Evolutionary conservation across 2,113 vertebrate genomes (phyloP), one percentile per base, ranked within the genome.

Genomic region (Corythornis cristatus): DNA sequence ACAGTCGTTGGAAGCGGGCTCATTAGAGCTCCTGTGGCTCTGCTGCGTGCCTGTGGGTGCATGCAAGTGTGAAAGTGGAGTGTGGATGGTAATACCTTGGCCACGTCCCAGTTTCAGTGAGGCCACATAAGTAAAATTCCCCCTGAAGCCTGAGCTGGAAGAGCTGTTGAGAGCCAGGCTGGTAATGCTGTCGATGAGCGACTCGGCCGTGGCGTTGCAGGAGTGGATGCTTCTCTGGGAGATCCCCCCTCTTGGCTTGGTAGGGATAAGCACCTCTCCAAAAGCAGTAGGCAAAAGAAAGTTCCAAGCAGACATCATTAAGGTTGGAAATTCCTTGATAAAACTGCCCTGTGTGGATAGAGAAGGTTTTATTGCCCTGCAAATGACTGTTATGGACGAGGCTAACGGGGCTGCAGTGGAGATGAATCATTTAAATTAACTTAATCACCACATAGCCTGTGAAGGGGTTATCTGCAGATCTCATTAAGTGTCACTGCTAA

Each of bases 361-460:
- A 91, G 79, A 84, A 60, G 66, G 75, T 71, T 90, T 91, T 89
- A 90, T 84, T 77, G 89, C 90, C 35, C 8, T 87, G 89, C 64
- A 79, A 93, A 92, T 82, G 46, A 42, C 29, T 67, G 21, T 68
- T 54, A 61, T 12, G 64, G 61, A 62, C 56, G 66, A 90, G 65
- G 64, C 85, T 77, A 88, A 28, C 37, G 15, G 88, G 76, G 35
- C 83, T 95, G 92, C 64, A 21, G 64, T 18, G 75, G 61, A 80
- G 93, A 91, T 92, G 64, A 94, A 93, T 93, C 88, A 77, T 66
- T 90, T 74, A 83, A 88, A 93, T 93, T 73, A 70, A 88, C 80
- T 86, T 88, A 62, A 93, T 90, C 67, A 8, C 61, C 40, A 4
- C 28, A 9, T 92, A 37, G n/a, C 86, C 93, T 80, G 71, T 68